These are phyloP conservation scores for Gisinianus flammeolus DNA, from an alignment of 2,888 invertebrate genomes.

Conservation along the genomic window DNA sequence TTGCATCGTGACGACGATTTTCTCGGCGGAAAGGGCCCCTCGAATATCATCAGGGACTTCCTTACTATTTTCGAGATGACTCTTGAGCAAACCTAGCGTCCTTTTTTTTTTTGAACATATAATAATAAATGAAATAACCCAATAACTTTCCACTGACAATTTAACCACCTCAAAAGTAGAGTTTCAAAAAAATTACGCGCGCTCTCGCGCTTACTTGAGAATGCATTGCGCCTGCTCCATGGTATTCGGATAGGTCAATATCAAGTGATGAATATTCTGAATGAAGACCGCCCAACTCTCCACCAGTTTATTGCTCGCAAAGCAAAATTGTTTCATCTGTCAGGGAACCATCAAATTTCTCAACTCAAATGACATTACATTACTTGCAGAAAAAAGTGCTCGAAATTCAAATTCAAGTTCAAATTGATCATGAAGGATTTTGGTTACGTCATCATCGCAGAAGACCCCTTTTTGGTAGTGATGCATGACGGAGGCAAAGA, in stretches of 20 bases:
- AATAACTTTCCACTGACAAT: background rate
- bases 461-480: slow-evolving; percentile 70
- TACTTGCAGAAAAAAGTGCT: too few relatives aligned
- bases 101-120: slow-evolving; percentile 40
- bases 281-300: slow-evolving; percentile 55
- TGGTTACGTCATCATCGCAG: slow-evolving; percentile 68
- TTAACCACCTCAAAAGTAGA: background rate
- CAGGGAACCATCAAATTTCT: too few relatives aligned
- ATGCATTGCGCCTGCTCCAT: slow-evolving; percentile 54
- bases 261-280: slow-evolving; percentile 55
- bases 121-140: too few relatives aligned
- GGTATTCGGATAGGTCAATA: slow-evolving; percentile 49
- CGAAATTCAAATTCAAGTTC: too few relatives aligned
- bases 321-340: slow-evolving; percentile 58
- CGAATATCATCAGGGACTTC: slow-evolving; percentile 39
- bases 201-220: slow-evolving; percentile 48
- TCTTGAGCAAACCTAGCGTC: slow-evolving; percentile 51
- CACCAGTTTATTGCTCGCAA: slow-evolving; percentile 56
- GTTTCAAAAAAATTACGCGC: background rate
- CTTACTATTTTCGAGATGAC: slow-evolving; percentile 42
- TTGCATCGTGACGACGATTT: slow-evolving; percentile 53
- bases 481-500: slow-evolving; percentile 75
- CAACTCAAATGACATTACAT: too few relatives aligned
- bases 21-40: slow-evolving; percentile 51
- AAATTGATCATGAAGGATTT: too few relatives aligned